These are phyloP conservation scores for Leptinotarsa defecta DNA, from an alignment of 1,140 invertebrate species.

Conservation along the genomic window DNA sequence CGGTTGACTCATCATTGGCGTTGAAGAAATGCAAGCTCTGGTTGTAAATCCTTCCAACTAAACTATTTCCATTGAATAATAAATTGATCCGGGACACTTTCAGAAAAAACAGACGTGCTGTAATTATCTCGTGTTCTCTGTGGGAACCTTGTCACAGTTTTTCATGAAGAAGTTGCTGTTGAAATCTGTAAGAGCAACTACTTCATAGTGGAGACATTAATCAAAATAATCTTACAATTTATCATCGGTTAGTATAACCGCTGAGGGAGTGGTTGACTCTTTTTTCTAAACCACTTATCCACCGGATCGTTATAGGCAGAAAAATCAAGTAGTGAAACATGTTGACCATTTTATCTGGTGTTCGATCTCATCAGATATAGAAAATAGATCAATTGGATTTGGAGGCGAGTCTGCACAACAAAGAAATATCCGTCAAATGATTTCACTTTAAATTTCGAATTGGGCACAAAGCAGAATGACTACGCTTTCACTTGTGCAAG, in stretches of 20 bases:
- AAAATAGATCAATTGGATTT: background rate
- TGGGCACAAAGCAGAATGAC: too few relatives aligned
- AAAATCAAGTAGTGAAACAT: background rate
- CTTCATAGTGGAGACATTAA: background rate
- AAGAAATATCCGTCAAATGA: too few relatives aligned
- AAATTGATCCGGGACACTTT: background rate
- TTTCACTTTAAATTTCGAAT: too few relatives aligned
- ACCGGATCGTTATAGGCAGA: background rate
- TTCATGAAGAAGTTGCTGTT: background rate
- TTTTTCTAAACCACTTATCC: background rate
- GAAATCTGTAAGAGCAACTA: background rate
- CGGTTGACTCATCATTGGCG: too few relatives aligned
- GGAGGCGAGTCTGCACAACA: too few relatives aligned
- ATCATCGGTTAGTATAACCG: background rate
- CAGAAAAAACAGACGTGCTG: background rate
- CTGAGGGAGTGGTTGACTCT: background rate
- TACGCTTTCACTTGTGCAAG: too few relatives aligned
- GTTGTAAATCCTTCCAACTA: background rate
- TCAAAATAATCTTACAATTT: background rate
- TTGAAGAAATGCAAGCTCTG: too few relatives aligned
- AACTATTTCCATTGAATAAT: background rate
- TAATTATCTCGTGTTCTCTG: background rate
- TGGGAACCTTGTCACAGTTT: background rate
- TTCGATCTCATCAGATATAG: background rate
- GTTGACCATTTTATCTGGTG: background rate